Conservation (phyloP, 2,888 invertebrate species). For the Itoplectis maculator region DNA sequence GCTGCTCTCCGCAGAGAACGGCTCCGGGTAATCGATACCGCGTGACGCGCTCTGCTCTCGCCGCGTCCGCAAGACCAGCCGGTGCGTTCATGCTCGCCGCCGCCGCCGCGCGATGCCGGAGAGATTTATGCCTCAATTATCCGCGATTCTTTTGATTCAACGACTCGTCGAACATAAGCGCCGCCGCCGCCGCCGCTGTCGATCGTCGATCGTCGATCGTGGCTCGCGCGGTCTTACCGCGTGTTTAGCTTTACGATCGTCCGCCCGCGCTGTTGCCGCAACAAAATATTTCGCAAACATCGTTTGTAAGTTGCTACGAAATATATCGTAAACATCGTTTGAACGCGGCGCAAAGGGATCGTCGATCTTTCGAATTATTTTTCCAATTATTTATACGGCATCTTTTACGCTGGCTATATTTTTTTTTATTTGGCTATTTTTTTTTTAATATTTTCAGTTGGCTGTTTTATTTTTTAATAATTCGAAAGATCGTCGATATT, state of each 20-base stretch:
- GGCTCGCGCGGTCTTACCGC: constrained; percentile 28
- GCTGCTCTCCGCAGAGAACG: constrained; percentile 69
- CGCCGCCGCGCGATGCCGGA: too few relatives aligned
- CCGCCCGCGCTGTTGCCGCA: constrained; percentile 7
- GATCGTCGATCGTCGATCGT: constrained; percentile 5
- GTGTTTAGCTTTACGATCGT: constrained; percentile 45
- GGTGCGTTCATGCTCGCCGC: constrained; percentile 26
- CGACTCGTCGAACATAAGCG: constrained; percentile 57
- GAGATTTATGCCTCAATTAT: constrained; percentile 64
- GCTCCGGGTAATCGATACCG: constrained; percentile 59
- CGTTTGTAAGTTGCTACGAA: too few relatives aligned
- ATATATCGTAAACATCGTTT: not conserved
- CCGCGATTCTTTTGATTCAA: constrained; percentile 49
- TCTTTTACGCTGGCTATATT: too few relatives aligned
- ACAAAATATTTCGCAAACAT: not conserved
- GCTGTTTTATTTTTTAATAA: too few relatives aligned
- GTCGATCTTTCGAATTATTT: constrained; percentile 25
- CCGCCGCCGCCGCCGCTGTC: constrained; percentile 14
- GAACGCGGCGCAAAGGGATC: constrained; percentile 18
- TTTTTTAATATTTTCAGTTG: too few relatives aligned
- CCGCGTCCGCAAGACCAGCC: constrained; percentile 37
- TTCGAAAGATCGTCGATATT: too few relatives aligned
- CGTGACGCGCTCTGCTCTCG: constrained; percentile 53
- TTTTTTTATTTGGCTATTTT: too few relatives aligned
- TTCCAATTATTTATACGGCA: too few relatives aligned